Base-by-base conservation (phyloP, 2,797 vertebrate genomes). In the Spinibarbus caldwelli region DNA sequence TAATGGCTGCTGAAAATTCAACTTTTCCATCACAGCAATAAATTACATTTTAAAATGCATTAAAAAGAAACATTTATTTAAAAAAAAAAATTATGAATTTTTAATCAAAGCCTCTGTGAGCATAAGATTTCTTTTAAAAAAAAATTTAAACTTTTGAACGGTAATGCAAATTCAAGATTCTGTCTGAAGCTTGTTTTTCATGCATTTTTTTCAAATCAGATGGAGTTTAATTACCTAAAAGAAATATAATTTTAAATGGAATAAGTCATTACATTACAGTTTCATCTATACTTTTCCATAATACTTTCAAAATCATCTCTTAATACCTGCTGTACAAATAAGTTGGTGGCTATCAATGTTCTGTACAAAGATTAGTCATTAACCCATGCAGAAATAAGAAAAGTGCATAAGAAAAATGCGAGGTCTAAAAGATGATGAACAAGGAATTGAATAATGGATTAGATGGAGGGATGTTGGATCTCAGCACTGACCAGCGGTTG, bases 401-500 rank as follows among this genome's bases (percentile, higher is more conserved):
- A 49, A 31, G 0, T 21, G 26, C 47, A 75, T 75, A 10, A 19
- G n/a, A n/a, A n/a, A n/a, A n/a, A n/a, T n/a, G n/a, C n/a, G 29
- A 34, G 9, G 3, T 41, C 36, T 41, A 12, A 70, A 70, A 41
- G 23, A 6, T 41, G n/a, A 71, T 72, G 2, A n/a, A 45, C 45
- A 47, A 72, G n/a, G 14, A 72, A 47, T 26, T 34, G 36, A 14
- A 57, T 57, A 5, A 57, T 23, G 21, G 31, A 38, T 31, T 7
- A 21, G 47, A 57, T 6, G 8, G 8, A 68, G 8, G 26, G 8
- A 38, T 38, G 47, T 19, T 23, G 10, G 31, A 36, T 38, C 21
- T 38, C 5, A 0, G 67, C 41, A 95, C 97, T 90, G 9, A 99
- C 98, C 96, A 93, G 83, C 0, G 5, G 92, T 1, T 94, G 93